Conservation (phyloP, 1,140 invertebrate species). For the Platyura marginata region DNA sequence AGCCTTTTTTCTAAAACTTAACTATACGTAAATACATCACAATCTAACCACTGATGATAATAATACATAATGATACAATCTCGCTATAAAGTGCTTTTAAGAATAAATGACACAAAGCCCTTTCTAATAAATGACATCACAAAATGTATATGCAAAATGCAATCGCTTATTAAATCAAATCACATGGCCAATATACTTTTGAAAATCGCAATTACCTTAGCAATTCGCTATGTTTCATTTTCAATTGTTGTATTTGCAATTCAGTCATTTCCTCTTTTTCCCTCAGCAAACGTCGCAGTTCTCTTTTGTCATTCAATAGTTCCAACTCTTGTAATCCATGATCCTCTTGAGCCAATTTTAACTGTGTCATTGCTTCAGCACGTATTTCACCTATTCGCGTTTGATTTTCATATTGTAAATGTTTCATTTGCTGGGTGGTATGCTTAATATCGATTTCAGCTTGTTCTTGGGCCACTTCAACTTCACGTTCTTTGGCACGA, state of each 20-base stretch:
- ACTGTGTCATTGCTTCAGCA: slow-evolving; percentile 51
- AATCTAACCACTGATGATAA: too few species aligned
- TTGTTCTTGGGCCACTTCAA: slow-evolving; percentile 69
- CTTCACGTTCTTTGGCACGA: slow-evolving; percentile 69
- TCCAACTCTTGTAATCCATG: slow-evolving; percentile 55
- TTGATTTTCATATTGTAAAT: slow-evolving; percentile 81
- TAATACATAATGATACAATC: too few species aligned
- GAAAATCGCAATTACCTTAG: slow-evolving; percentile 31
- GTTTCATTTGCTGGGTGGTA: slow-evolving; percentile 84
- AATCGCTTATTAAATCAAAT: too few species aligned
- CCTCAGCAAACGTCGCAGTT: slow-evolving; percentile 49
- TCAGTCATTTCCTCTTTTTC: slow-evolving; percentile 39
- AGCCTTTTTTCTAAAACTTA: too few species aligned
- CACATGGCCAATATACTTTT: too few species aligned
- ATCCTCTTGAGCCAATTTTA: slow-evolving; percentile 56
- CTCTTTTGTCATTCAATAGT: slow-evolving; percentile 57
- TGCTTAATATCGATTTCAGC: slow-evolving; percentile 75
- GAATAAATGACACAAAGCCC: too few species aligned
- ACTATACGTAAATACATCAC: too few species aligned
- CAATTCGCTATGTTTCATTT: slow-evolving; percentile 31
- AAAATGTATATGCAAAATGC: too few species aligned
- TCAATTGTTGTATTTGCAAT: slow-evolving; percentile 18
- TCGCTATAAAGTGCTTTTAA: too few species aligned
- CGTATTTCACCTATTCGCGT: slow-evolving; percentile 31
- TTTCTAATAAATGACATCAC: too few species aligned